Evolutionary conservation across 2,888 invertebrate species (phyloP).

Genomic region (Ypsolopha scabrella): DNA sequence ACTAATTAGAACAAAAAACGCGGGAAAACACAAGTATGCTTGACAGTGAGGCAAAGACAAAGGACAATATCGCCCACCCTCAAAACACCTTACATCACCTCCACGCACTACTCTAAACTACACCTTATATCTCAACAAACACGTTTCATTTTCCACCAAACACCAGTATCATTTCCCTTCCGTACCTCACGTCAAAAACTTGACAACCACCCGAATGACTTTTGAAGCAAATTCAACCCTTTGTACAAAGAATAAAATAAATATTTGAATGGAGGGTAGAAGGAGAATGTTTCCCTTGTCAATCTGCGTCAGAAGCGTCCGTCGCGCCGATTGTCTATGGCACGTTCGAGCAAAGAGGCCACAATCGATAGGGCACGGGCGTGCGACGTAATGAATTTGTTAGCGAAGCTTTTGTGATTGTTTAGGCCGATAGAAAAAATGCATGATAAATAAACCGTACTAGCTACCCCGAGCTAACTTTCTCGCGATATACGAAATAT

Average conservation of each 20-base stretch:
- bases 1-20: slow-evolving; percentile 70
- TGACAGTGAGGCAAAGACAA: slow-evolving; percentile 67
- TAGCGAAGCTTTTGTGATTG: slow-evolving; percentile 32
- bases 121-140: neutral
- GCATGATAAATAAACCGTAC: too few relatives aligned
- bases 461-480: too few relatives aligned
- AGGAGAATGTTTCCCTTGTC: neutral
- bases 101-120: neutral
- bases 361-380: slow-evolving; percentile 69
- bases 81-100: slow-evolving; percentile 41
- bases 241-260: too few relatives aligned
- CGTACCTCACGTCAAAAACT: neutral
- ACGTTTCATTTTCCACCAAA: neutral
- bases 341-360: slow-evolving; percentile 65
- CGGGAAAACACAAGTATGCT: slow-evolving; percentile 67
- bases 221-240: neutral
- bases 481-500: too few relatives aligned
- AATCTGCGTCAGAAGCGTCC: slow-evolving; percentile 60
- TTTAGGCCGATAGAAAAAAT: too few relatives aligned
- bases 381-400: slow-evolving; percentile 69
- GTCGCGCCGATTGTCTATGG: slow-evolving; percentile 65
- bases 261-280: neutral
- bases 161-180: neutral
- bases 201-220: neutral
- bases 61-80: slow-evolving; percentile 40